Evolutionary conservation across 2,113 vertebrate species (phyloP).

Genomic region (Scolopax mira): DNA sequence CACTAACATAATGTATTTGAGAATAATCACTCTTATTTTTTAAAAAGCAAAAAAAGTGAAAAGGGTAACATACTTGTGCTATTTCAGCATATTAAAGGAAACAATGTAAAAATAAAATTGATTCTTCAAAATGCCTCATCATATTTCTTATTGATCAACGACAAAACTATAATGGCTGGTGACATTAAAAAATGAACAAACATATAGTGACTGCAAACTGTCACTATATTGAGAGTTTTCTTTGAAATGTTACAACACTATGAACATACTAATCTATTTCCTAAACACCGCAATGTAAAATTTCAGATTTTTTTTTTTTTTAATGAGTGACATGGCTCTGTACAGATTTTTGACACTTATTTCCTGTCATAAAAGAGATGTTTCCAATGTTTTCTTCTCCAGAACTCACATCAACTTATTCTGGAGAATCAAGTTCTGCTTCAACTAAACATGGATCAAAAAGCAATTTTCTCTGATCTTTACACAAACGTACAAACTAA

Average conservation of each 20-base stretch:
- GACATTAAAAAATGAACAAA: background rate
- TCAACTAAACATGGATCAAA: background rate
- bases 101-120: background rate
- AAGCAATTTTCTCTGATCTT: background rate
- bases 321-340: background rate
- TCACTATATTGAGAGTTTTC: background rate
- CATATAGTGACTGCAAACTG: background rate
- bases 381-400: background rate
- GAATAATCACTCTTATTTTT: background rate
- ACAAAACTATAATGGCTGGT: background rate
- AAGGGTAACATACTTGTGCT: background rate
- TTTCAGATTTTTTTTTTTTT: background rate
- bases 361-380: background rate
- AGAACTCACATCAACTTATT: background rate
- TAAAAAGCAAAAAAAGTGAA: background rate
- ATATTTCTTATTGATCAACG: background rate
- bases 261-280: background rate
- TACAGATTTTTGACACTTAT: background rate
- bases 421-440: background rate
- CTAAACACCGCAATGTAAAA: background rate
- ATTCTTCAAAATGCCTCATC: conserved; percentile 26
- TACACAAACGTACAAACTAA: background rate
- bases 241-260: background rate
- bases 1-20: background rate
- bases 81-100: conserved; percentile 17